Conservation (phyloP, 2,113 vertebrate genomes). For the Bothrops jararaca region DNA sequence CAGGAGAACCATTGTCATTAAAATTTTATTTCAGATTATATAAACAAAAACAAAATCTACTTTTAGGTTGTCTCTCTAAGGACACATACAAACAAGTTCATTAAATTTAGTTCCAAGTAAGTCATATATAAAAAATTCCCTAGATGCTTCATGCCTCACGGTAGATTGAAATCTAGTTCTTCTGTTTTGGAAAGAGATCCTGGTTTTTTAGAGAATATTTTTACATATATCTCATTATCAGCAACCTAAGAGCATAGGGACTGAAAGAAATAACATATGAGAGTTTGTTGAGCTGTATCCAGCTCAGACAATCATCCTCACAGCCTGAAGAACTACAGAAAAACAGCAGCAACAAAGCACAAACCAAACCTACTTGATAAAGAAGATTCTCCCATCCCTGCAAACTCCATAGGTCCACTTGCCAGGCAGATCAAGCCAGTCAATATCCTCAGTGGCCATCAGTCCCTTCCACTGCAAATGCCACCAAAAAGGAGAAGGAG, state of each 20-base stretch:
- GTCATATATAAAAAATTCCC: background rate
- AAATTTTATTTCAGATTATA: background rate
- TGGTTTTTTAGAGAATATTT: rapidly evolving
- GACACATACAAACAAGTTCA: background rate
- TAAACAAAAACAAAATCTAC: background rate
- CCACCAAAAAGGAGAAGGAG: background rate
- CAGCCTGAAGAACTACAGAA: background rate
- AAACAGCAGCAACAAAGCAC: background rate
- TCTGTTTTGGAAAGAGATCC: too few species aligned
- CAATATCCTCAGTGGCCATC: slow-evolving; percentile 71
- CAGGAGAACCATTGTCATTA: background rate
- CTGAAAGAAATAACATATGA: background rate
- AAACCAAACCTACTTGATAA: slow-evolving; percentile 68
- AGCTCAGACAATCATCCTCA: background rate
- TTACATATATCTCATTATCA: background rate
- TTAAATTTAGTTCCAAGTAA: background rate
- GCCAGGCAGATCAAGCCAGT: slow-evolving; percentile 74
- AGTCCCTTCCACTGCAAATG: background rate
- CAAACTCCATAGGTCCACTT: slow-evolving; percentile 76
- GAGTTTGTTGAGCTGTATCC: background rate
- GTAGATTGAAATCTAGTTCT: background rate
- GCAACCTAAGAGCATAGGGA: background rate
- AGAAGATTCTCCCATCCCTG: slow-evolving; percentile 71
- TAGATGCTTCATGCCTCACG: too few species aligned
- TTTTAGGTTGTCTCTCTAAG: background rate